These are phyloP conservation scores for Zhengitettix transpicula DNA, from an alignment of 2,888 invertebrate genomes.

Conservation along the genomic window DNA sequence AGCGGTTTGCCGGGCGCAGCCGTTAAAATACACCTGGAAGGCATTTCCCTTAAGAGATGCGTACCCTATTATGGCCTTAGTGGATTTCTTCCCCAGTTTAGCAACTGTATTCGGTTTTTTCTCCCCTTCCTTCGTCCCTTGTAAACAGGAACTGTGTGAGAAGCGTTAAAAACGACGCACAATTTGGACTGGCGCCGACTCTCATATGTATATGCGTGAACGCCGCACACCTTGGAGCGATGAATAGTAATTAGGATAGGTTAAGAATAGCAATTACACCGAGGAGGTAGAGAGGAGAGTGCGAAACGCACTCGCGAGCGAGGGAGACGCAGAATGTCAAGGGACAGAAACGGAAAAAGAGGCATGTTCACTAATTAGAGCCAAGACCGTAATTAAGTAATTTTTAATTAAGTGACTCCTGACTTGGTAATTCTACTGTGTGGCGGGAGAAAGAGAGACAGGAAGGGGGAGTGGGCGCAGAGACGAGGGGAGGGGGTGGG, in stretches of 20 bases:
- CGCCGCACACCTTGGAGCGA: constrained; percentile 4
- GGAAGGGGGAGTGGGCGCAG: not conserved
- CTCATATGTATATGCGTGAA: not conserved
- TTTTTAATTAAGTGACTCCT: constrained; percentile 42
- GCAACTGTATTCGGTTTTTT: not conserved
- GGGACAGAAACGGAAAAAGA: constrained; percentile 9
- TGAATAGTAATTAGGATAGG: constrained; percentile 8
- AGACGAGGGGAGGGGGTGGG: not conserved
- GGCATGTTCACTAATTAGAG: constrained; percentile 35
- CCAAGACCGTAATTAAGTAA: constrained; percentile 49
- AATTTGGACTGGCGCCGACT: not conserved
- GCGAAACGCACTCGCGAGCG: constrained; percentile 17
- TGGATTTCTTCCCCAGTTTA: not conserved
- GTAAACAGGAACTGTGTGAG: too few species aligned
- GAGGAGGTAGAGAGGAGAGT: constrained; percentile 17
- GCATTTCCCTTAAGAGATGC: not conserved
- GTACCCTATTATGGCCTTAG: not conserved
- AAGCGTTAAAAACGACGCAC: not conserved
- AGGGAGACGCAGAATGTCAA: constrained; percentile 1
- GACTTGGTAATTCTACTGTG: constrained; percentile 9
- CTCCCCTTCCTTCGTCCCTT: too few species aligned
- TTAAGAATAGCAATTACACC: constrained; percentile 10
- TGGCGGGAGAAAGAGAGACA: constrained; percentile 3
- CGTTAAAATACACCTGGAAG: not conserved
- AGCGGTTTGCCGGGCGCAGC: too few species aligned